Evolutionary conservation across 2,797 vertebrate species (phyloP), one percentile per base, ranked within the genome.

Genomic region (Calcarius lapponicus): DNA sequence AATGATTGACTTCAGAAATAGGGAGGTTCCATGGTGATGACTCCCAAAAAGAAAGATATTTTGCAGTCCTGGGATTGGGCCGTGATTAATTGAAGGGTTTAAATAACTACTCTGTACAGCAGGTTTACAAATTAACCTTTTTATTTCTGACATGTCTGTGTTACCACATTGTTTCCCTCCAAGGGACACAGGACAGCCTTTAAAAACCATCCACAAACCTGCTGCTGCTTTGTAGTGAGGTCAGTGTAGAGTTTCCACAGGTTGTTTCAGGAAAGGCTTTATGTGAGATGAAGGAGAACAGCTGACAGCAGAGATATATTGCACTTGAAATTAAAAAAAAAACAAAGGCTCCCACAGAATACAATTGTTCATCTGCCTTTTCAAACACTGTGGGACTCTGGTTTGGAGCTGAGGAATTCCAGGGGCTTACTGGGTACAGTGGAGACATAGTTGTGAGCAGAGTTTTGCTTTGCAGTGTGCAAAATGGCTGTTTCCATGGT

Each of bases 91-190:
- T 56, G 56, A 88, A 76, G 54, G 36, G 28, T n/a, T 88, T 92
- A 40, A 84, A 76, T 84, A 76, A 42, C n/a, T 56, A 6, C 42
- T 29, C 29, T 50, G 43, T 72, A 47, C 31, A 25, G 13, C 56
- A 73, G 48, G 45, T 80, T 92, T 95, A 91, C 88, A 88, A 93
- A 93, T 93, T 74, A 90, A 88, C 56, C 90, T 96, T 88, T 88
- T 88, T 76, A 31, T 88, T 96, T 84, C 51, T 86, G 78, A 54
- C 0, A 0, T 64, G 36, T 45, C 62, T 73, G 32, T 62, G 38
- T 90, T 90, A 56, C 29, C 0, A 2, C 88, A 76, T 81, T 67
- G 76, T 90, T 84, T 70, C 45, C 53, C 47, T 86, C 70, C 66
- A 73, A 92, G 61, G 0, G 28, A 38, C 88, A 56, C 61, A 5